Base-by-base conservation (phyloP, 2,797 vertebrate genomes). In the Coregonus sp. region DNA sequence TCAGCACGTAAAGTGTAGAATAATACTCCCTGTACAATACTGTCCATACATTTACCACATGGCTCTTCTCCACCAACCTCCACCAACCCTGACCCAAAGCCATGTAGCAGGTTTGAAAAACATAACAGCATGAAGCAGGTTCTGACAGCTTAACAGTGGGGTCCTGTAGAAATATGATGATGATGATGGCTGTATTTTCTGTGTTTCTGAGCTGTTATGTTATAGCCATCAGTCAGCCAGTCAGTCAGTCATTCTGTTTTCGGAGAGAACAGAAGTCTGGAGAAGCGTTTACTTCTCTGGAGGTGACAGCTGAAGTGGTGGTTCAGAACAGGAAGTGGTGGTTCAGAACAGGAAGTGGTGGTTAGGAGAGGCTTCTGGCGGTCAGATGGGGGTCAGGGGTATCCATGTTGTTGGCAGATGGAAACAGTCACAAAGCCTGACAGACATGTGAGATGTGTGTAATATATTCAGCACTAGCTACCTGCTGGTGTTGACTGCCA, bases 1-100 rank as follows among this genome's bases (percentile, higher is more conserved):
- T n/a, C 33, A 50, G n/a, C 35, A 29, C 63, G 11, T 2, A 59
- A 59, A 15, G 29, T 14, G 1, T 1, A 31, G 52, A 14, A 78
- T 71, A 80, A 84, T 33, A 74, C 5, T 0, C 35, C 66, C 14
- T 47, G 18, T 33, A 70, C 47, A 67, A n/a, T 31, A 61, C 78
- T 63, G 5, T 75, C 77, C 90, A 91, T 74, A 7, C 5, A 74
- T 89, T 89, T 81, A 1, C 75, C 87, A 86, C 66, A 74, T 83
- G 86, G 69, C 59, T 29, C 1, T 59, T 16, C 3, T 51, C 52
- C 50, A 33, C 29, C 61, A 11, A 16, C 61, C 3, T 51, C 52
- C 50, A 33, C 29, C 61, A 5, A 16, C 61, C 31, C 4, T 12
- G 68, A 61, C 20, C 18, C 47, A 31, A 69, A 75, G 18, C 51